phyloP scores from a whole-genome alignment of 1,140 invertebrate genomes.

The Leptopilina boulardi region DNA sequence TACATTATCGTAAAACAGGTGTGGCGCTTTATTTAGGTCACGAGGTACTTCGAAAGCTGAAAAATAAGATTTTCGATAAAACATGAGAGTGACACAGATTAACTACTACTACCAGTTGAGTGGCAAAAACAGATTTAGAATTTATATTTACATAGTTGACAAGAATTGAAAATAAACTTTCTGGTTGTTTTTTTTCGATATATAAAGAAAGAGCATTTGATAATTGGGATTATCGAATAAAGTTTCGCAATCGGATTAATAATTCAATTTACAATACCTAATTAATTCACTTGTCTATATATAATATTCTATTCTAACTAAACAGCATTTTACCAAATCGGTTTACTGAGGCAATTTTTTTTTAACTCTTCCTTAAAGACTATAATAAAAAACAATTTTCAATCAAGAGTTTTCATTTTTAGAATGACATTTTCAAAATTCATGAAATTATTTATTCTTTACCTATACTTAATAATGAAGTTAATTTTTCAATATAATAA shows the following conservation, averaged over 20 bases:
- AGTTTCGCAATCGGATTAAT: neutral
- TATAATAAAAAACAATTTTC: too few species aligned
- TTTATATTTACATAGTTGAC: neutral
- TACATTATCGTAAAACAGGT: neutral
- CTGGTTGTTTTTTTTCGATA: too few species aligned
- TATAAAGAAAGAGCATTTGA: neutral
- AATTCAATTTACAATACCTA: neutral
- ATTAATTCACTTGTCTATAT: constrained; percentile 28
- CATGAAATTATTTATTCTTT: too few species aligned
- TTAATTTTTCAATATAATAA: too few species aligned
- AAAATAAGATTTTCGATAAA: constrained; percentile 21
- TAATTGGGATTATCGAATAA: neutral
- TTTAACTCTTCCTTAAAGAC: too few species aligned
- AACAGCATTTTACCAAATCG: too few species aligned
- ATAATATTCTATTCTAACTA: constrained; percentile 36
- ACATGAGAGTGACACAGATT: neutral
- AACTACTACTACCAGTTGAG: neutral
- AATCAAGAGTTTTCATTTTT: too few species aligned
- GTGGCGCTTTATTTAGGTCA: neutral
- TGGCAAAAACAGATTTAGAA: neutral
- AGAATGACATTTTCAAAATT: too few species aligned
- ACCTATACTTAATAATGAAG: too few species aligned
- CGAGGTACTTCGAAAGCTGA: neutral
- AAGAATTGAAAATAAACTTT: constrained; percentile 34
- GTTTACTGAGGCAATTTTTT: too few species aligned